Conservation (phyloP, 2,113 vertebrate genomes). For the Craseonycteris thonglongyai region DNA sequence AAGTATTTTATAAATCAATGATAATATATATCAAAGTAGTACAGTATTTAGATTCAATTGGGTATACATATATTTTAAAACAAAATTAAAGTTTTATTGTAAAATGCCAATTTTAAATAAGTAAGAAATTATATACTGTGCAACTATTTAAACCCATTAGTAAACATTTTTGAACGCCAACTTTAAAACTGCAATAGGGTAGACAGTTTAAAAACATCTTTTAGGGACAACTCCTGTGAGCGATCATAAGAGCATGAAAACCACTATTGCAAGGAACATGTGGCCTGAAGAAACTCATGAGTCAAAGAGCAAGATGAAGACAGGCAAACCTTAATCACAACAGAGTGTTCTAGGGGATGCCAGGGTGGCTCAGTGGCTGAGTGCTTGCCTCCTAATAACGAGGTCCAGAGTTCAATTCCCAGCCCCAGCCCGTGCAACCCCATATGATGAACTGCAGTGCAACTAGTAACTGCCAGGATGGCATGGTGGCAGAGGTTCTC, state of each 20-base stretch:
- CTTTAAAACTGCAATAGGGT: not conserved
- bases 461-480: too few relatives aligned
- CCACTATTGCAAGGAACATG: not conserved
- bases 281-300: not conserved
- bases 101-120: not conserved
- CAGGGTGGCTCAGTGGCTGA: too few relatives aligned
- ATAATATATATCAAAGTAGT: not conserved
- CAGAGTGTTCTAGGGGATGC: too few relatives aligned
- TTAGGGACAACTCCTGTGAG: not conserved
- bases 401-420: too few relatives aligned
- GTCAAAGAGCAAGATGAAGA: too few relatives aligned
- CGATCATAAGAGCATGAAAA: not conserved
- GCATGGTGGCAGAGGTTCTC: too few relatives aligned
- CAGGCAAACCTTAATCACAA: not conserved
- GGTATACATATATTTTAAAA: not conserved
- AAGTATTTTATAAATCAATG: not conserved
- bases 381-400: too few relatives aligned
- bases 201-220: not conserved
- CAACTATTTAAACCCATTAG: not conserved
- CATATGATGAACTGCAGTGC: too few relatives aligned
- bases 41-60: not conserved
- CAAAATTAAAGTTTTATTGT: not conserved
- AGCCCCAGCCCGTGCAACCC: too few relatives aligned
- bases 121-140: not conserved
- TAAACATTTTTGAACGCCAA: not conserved